These are phyloP conservation scores for Scrobipalpa costella DNA, from an alignment of 2,888 invertebrate genomes.

Conservation along the genomic window DNA sequence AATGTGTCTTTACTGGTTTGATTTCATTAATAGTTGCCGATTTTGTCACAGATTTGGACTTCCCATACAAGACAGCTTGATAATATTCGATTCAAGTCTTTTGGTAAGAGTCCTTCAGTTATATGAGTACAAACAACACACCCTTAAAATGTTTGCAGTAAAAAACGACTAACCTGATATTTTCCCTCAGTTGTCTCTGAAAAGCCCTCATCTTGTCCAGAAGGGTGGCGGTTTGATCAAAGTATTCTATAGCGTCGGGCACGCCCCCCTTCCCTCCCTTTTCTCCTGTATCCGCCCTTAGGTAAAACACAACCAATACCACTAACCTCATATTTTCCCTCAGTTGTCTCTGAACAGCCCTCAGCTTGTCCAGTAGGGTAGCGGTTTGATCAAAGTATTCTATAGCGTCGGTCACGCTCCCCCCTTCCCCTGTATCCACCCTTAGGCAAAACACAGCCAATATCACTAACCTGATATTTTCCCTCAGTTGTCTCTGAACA, in stretches of 20 bases:
- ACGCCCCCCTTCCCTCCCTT: constrained; percentile 84
- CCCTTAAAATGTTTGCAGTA: no score
- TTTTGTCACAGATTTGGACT: no score
- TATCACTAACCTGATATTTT: constrained; percentile 53
- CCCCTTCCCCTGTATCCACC: constrained; percentile 38
- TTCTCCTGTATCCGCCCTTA: not conserved
- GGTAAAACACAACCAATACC: no score
- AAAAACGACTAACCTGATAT: constrained; percentile 85
- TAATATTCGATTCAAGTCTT: no score
- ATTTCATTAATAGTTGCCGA: no score
- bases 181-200: constrained; percentile 87
- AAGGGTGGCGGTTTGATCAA: constrained; percentile 90
- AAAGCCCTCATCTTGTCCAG: constrained; percentile 90
- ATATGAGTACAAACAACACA: no score
- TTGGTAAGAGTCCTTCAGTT: no score
- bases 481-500: constrained; percentile 88
- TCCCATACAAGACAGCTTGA: no score
- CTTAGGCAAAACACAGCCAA: no score
- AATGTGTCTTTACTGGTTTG: no score
- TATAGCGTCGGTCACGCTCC: constrained; percentile 87
- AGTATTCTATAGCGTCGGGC: constrained; percentile 89
- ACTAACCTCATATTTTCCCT: constrained; percentile 63
- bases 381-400: constrained; percentile 93
- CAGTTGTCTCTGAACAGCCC: constrained; percentile 89
- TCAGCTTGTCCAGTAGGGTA: constrained; percentile 88